Evolutionary conservation across 2,888 invertebrate species (phyloP), one percentile per base, ranked within the genome.

Genomic region (Melanostoma scalare): DNA sequence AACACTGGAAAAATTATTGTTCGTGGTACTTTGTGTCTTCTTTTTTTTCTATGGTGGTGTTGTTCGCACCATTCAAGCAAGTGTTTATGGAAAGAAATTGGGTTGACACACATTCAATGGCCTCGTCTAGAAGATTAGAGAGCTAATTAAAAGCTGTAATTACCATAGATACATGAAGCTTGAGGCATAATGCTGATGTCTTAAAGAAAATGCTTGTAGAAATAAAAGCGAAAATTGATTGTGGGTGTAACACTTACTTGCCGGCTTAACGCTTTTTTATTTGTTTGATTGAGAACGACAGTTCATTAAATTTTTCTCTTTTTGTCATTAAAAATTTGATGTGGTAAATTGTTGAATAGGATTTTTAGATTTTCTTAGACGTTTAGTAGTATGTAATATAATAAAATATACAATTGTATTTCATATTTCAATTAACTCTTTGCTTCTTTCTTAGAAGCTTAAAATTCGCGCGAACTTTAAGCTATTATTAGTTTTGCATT

Each of bases 131-230:
- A 35, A 73, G 81, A 77, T 82, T 73, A 68, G 63, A 55, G 61
- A 77, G 77, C 68, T 82, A 77, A 82, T 77, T 82, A 77, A 82
- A 82, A 61, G 61, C 55, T 48, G 61, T 73, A 63, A 77, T 77
- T 77, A 82, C 81, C 61, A 77, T 61, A 69, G 79, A 74, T 67
- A 77, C 52, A 72, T 46, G 48, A 6, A 53, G 30, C 42, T 6
- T 9, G 42, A 8, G 3, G 60, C 42, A 33, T 9, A 8, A 44
- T 44, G 10, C 44, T 61, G 61, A 61, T 61, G 61, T 46, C 61
- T 61, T 61, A 61, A 4, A 72, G 38, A 68, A 56, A 42, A 50
- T 44, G 2, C 52, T 60, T 35, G 60, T 30, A 52, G 36, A 53
- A 69, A 33, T 69, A 42, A 72, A 61, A 44, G 36, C 36, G 31